Base-by-base conservation (phyloP, 1,140 invertebrate genomes). In the Penaeus indicus region DNA sequence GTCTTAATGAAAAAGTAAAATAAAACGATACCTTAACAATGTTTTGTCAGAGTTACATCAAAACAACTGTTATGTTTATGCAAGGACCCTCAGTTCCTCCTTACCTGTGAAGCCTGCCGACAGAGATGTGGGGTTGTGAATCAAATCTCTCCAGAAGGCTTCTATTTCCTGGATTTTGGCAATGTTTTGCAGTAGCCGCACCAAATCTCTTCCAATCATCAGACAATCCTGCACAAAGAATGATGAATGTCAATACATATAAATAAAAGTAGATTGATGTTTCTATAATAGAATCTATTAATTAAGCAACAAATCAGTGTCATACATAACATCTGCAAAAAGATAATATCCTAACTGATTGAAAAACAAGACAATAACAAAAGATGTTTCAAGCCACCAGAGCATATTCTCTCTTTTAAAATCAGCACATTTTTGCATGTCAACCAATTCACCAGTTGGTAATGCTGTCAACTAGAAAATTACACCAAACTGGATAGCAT, bases 121-220 rank as follows among this genome's bases (percentile, higher is more conserved):
- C 79, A 99, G 94, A 38, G 94, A 94, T 92, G 97, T 96, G 62
- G 98, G 98, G 93, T 97, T 97, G 64, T 95, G 93, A 78, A 99
- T 93, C 88, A 99, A 95, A 92, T 99, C 98, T 92, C 95, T 96
- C 98, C 98, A 99, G 7, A 99, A 92, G 86, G 94, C 94, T 92
- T 98, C 97, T 92, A 99, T 97, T 93, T 99, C 98, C 61, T 97
- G 96, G 93, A 99, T 97, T 90, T 97, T 95, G 54, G 98, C 97
- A 67, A 99, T 97, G 94, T 98, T 98, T 94, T 99, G 98, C 82
- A 99, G 93, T 81, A 99, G 94, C 88, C 97, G 94, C 78, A 99
- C 96, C 91, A 99, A 94, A 94, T 99, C 98, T 92, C 98, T 93
- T 67, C 98, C 98, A 92, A 99, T 96, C 90, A 96, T 95, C 92